Evolutionary conservation across 2,888 invertebrate genomes (phyloP).

Genomic region (Pogonocherus hispidulus): DNA sequence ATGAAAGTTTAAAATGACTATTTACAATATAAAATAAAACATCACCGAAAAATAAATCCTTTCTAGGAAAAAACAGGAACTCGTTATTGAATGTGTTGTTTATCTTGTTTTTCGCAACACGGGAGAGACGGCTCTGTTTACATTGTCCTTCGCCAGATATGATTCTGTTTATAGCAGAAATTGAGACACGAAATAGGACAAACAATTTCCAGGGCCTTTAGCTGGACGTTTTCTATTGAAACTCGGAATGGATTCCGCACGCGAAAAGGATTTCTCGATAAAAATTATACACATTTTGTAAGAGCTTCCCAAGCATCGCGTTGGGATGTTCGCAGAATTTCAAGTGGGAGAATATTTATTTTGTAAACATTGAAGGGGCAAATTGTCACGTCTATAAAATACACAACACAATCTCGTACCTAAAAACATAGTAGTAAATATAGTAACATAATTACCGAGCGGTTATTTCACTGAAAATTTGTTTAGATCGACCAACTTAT

Average conservation of each 20-base stretch:
- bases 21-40: too few relatives aligned
- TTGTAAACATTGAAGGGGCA: conserved; percentile 7
- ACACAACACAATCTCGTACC: neutral
- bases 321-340: conserved; percentile 13
- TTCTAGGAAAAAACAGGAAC: neutral
- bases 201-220: conserved; percentile 48
- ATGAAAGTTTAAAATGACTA: too few relatives aligned
- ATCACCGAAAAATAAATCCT: neutral
- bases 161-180: conserved; percentile 47
- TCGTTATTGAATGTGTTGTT: conserved; percentile 15
- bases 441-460: too few relatives aligned
- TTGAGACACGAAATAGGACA: conserved; percentile 48
- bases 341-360: conserved; percentile 23
- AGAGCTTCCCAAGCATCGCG: conserved; percentile 1
- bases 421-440: too few relatives aligned
- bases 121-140: conserved; percentile 26
- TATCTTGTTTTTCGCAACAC: conserved; percentile 22
- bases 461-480: too few relatives aligned
- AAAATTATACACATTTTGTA: conserved; percentile 29
- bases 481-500: too few relatives aligned
- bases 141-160: conserved; percentile 43
- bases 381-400: neutral
- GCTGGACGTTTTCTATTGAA: conserved; percentile 47
- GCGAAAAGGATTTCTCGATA: conserved; percentile 34
- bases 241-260: conserved; percentile 43